Evolutionary conservation across 2,888 invertebrate species (phyloP).

Genomic region (Pelosia muscerda): DNA sequence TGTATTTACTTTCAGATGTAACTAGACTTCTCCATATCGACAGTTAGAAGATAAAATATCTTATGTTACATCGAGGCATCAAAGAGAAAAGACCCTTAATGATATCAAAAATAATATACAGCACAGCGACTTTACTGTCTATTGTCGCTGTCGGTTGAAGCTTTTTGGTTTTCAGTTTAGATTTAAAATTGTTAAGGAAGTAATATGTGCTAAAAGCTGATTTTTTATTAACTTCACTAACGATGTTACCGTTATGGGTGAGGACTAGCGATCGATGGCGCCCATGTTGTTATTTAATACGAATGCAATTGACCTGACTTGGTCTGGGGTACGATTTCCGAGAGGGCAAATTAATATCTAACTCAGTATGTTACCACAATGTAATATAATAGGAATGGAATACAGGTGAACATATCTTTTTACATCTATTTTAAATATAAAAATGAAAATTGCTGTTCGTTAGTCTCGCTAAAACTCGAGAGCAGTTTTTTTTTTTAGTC

Average conservation of each 20-base stretch:
- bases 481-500: too few species aligned
- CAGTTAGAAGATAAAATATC: not conserved
- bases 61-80: not conserved
- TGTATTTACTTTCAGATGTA: constrained; percentile 29
- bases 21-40: constrained; percentile 17
- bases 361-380: too few species aligned
- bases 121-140: not conserved
- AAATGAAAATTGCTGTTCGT: too few species aligned
- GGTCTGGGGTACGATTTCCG: not conserved
- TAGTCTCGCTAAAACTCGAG: too few species aligned
- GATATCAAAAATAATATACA: not conserved
- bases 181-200: not conserved
- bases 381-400: too few species aligned
- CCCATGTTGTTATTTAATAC: too few species aligned
- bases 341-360: not conserved
- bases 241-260: not conserved
- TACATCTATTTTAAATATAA: too few species aligned
- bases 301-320: not conserved
- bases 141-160: not conserved
- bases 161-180: not conserved
- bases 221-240: not conserved
- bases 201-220: not conserved
- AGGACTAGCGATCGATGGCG: too few species aligned
- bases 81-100: not conserved
- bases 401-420: too few species aligned